Conservation (phyloP, 2,113 vertebrate species). For the Sorex araneus region DNA sequence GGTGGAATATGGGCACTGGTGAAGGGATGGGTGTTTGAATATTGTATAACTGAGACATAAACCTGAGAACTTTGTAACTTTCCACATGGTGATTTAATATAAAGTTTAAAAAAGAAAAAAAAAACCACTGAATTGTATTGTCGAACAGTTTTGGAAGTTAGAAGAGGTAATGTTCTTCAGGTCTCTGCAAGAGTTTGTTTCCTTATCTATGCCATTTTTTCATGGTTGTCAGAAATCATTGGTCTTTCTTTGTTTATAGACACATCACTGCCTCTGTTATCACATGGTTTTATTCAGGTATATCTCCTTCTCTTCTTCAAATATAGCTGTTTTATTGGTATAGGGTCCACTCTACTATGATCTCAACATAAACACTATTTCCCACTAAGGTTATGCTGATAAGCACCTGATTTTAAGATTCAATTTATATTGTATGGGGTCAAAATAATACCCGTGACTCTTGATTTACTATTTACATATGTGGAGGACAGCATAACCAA, state of each 20-base stretch:
- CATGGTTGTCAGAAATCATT: neutral
- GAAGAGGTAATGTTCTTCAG: neutral
- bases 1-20: no score
- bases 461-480: neutral
- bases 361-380: neutral
- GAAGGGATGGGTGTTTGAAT: no score
- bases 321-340: neutral
- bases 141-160: neutral
- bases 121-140: neutral
- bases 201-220: neutral
- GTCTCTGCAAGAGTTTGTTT: neutral
- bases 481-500: no score
- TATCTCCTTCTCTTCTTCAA: no score
- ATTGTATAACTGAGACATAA: no score
- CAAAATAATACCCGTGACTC: neutral
- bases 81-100: no score
- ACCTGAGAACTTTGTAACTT: no score
- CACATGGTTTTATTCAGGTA: fast-evolving
- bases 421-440: neutral
- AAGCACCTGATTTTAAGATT: neutral
- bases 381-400: neutral
- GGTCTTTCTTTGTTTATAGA: neutral
- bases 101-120: no score
- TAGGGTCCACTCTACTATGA: no score
- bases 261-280: neutral